Percentiles rank a stretch among this genome's conserved stretches.
These are phyloP conservation scores for Nerophis ophidion DNA, from an alignment of 2,113 vertebrate species.

Conservation along the genomic window DNA sequence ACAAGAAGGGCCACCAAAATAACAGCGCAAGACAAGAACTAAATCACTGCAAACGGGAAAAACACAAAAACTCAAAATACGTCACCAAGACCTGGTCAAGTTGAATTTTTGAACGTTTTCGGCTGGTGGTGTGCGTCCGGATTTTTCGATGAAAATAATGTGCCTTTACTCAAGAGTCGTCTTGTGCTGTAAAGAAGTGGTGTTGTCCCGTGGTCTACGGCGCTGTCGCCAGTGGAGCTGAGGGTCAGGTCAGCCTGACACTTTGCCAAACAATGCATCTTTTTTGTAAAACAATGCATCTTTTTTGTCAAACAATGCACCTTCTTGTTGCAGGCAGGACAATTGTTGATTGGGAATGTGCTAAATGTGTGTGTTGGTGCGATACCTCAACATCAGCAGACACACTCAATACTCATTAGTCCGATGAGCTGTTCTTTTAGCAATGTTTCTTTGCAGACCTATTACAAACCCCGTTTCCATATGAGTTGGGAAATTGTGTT, in stretches of 20 bases:
- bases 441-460: background rate
- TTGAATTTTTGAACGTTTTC: too few species aligned
- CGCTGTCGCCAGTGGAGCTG: conserved; percentile 32
- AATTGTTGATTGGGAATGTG: conserved; percentile 11
- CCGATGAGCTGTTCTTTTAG: background rate
- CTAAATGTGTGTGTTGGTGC: background rate
- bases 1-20: too few species aligned
- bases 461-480: too few species aligned
- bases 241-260: conserved; percentile 31
- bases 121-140: too few species aligned
- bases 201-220: conserved; percentile 32
- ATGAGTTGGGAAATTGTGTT: too few species aligned
- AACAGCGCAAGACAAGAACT: too few species aligned
- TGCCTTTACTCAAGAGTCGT: too few species aligned
- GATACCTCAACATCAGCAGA: conserved; percentile 11
- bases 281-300: too few species aligned
- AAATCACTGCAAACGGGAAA: too few species aligned
- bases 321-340: conserved; percentile 27
- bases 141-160: too few species aligned
- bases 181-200: conserved; percentile 39
- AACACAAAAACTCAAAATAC: too few species aligned
- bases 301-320: conserved; percentile 34
- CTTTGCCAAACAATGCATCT: conserved; percentile 38
- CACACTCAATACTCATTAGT: background rate
- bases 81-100: too few species aligned